Percentiles rank a stretch among this genome's conserved stretches.
Evolutionary conservation across 1,140 invertebrate species (phyloP).

Genomic region (Papilio helenus): DNA sequence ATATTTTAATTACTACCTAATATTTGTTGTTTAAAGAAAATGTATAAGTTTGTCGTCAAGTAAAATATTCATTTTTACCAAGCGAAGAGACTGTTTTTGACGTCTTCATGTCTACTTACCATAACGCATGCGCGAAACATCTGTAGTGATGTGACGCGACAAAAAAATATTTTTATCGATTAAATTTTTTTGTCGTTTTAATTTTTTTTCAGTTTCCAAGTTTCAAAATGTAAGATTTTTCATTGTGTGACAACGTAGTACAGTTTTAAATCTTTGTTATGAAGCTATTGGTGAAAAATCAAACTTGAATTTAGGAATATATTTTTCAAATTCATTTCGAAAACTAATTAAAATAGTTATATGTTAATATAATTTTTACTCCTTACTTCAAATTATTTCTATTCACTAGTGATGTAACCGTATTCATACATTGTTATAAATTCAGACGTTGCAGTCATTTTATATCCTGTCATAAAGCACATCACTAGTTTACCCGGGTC

Average conservation of each 20-base stretch:
- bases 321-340: not conserved
- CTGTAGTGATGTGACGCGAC: slow-evolving; percentile 47
- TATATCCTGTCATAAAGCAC: slow-evolving; percentile 39
- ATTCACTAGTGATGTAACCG: not conserved
- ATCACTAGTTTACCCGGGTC: slow-evolving; percentile 48
- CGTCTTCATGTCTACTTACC: slow-evolving; percentile 45
- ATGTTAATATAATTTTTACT: not conserved
- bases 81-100: slow-evolving; percentile 46
- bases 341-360: not conserved
- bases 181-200: not conserved
- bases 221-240: no score
- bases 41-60: not conserved
- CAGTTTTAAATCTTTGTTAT: not conserved
- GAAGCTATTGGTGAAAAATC: not conserved
- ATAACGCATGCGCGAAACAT: slow-evolving; percentile 52
- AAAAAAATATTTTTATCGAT: slow-evolving; percentile 36
- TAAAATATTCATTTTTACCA: slow-evolving; percentile 35
- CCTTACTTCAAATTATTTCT: not conserved
- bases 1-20: not conserved
- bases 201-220: no score
- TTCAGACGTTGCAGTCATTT: not conserved
- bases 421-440: not conserved
- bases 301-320: not conserved
- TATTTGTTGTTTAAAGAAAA: not conserved
- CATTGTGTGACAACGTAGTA: not conserved